These are phyloP conservation scores for Pogoniulus pusillus DNA, from an alignment of 2,797 vertebrate species.

Conservation along the genomic window DNA sequence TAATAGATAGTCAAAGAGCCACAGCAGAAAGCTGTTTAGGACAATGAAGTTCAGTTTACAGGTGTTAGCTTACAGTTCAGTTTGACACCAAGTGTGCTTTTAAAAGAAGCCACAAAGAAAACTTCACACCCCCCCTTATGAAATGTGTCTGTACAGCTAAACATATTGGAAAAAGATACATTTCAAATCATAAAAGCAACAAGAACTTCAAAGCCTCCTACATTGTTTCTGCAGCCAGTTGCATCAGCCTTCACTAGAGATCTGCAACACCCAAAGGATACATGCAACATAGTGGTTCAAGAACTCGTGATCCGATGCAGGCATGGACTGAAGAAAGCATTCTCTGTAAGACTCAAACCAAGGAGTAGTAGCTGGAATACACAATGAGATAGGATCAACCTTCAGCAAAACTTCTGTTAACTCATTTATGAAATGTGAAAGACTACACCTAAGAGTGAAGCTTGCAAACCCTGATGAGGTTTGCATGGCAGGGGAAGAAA, in stretches of 20 bases:
- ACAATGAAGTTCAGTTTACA: neutral
- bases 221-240: neutral
- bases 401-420: neutral
- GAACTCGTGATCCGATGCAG: slow-evolving; percentile 95
- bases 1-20: neutral
- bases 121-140: accelerated
- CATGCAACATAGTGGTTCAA: slow-evolving; percentile 97
- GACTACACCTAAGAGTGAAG: neutral
- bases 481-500: neutral
- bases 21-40: neutral
- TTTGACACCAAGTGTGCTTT: neutral
- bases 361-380: slow-evolving; percentile 89
- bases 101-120: neutral
- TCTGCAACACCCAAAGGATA: slow-evolving; percentile 85
- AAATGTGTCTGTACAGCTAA: neutral
- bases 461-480: neutral
- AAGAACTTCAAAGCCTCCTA: neutral
- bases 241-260: neutral
- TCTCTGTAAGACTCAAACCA: slow-evolving; percentile 98
- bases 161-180: neutral
- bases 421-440: neutral
- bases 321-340: slow-evolving; percentile 94
- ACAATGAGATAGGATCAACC: slow-evolving; percentile 37
- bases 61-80: neutral
- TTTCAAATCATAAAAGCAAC: neutral